Conservation (phyloP, 2,113 vertebrate species). For the Vimba vimba region DNA sequence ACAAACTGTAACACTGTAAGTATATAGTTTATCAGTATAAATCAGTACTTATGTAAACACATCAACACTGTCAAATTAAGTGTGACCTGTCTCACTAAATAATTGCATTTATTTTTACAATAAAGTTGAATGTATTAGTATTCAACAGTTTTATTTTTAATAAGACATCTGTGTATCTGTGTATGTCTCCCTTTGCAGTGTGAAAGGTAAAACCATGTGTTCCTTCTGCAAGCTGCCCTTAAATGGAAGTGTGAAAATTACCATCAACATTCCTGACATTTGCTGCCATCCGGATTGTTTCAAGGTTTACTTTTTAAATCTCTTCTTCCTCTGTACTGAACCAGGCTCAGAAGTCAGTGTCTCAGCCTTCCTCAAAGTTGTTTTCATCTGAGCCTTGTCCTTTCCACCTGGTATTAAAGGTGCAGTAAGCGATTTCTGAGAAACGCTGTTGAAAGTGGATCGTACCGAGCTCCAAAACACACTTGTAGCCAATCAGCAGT, state of each 20-base stretch:
- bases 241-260: slow-evolving; percentile 61
- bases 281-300: slow-evolving; percentile 67
- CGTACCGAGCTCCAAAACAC: no score
- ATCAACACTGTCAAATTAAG: neutral
- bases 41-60: neutral
- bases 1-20: neutral
- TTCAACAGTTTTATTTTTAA: neutral
- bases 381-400: no score
- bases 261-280: slow-evolving; percentile 56
- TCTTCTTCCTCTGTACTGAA: neutral
- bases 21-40: neutral
- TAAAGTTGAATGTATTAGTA: neutral
- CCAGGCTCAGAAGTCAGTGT: neutral
- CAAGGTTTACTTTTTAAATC: slow-evolving; percentile 57
- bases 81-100: no score
- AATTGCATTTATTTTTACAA: neutral
- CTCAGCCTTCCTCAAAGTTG: neutral
- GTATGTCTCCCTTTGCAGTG: slow-evolving; percentile 45
- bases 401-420: neutral
- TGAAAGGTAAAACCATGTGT: slow-evolving; percentile 48
- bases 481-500: neutral
- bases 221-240: slow-evolving; percentile 62
- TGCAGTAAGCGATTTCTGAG: no score
- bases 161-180: neutral
- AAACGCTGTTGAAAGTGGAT: no score